Base-by-base conservation (phyloP, 1,140 invertebrate genomes). In the Vollenhovia emeryi region DNA sequence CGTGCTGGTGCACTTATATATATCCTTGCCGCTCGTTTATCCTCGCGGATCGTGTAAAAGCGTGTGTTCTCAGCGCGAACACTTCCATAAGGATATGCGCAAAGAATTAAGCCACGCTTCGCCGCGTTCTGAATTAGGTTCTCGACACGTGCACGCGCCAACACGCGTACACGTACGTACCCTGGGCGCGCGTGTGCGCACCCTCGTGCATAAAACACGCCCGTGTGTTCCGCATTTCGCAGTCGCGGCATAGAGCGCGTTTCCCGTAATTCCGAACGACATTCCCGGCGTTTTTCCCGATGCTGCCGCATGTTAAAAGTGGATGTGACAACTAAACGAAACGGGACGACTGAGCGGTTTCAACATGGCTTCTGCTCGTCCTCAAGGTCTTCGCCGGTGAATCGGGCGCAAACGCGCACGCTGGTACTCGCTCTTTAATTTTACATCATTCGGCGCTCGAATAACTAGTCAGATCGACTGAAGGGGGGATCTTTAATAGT, bases 91-190 rank as follows among this genome's bases (percentile, higher is more conserved):
- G 62, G 50, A 71, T 80, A 80, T 30, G 64, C 78, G 50, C 64
- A 71, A 71, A 80, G 78, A 71, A 71, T 80, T 55, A 71, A 71
- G 78, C 64, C 48, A 80, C 78, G 64, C 78, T 80, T 30, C 78
- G 78, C 48, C 78, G 64, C 78, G 64, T 57, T 80, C 78, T 57
- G 78, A 80, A 80, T 80, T 80, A 80, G 78, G 78, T 69, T 80
- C 64, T 71, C 36, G 78, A 57, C 64, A 62, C n/a, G 40, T 71
- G 48, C 48, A 24, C 50, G 21, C 24, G 40, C 40, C 57, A 45
- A 30, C 57, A 69, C 62, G 30, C n/a, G 21, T 30, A 11, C 21
- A 40, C 21, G 40, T 3, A 21, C 18, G 52, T 60, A 36, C 18
- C 1, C 15, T 66, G 33, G 9, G 27, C 55, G n/a, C 60, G 6